Evolutionary conservation across 2,113 vertebrate species (phyloP).

Genomic region (Muntiacus reevesi): DNA sequence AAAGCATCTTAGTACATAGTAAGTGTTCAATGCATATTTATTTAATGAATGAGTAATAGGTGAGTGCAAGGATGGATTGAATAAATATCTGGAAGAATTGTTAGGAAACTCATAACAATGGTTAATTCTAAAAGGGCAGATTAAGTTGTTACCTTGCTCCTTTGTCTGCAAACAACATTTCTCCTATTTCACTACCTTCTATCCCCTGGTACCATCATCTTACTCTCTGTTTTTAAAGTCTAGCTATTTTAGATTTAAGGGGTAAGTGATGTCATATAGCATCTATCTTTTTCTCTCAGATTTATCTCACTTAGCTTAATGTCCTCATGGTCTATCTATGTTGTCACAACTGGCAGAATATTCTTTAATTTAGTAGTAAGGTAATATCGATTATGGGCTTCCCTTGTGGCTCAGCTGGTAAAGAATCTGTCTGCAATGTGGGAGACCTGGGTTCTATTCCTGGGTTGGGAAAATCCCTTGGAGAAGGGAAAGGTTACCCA

Average conservation of each 20-base stretch:
- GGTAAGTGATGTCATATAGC: neutral
- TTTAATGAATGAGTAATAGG: neutral
- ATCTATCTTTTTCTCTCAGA: neutral
- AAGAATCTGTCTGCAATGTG: too few species aligned
- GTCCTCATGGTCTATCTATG: neutral
- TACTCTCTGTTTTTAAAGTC: neutral
- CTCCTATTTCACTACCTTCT: too few species aligned
- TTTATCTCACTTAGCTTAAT: neutral
- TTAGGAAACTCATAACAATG: neutral
- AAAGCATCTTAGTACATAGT: neutral
- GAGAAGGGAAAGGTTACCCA: neutral
- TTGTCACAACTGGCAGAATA: neutral
- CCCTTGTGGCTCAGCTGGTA: too few species aligned
- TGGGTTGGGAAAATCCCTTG: neutral
- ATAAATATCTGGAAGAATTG: neutral
- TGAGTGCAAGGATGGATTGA: neutral
- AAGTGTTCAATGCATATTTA: neutral
- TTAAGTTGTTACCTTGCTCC: neutral
- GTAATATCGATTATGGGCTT: neutral
- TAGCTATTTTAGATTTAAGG: neutral
- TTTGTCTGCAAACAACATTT: neutral
- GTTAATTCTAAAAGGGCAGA: neutral
- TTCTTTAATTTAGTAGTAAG: neutral
- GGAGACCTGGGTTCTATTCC: neutral
- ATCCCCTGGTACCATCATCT: neutral